phyloP scores from a whole-genome alignment of 2,797 vertebrate species.

The Megalops cyprinoides region DNA sequence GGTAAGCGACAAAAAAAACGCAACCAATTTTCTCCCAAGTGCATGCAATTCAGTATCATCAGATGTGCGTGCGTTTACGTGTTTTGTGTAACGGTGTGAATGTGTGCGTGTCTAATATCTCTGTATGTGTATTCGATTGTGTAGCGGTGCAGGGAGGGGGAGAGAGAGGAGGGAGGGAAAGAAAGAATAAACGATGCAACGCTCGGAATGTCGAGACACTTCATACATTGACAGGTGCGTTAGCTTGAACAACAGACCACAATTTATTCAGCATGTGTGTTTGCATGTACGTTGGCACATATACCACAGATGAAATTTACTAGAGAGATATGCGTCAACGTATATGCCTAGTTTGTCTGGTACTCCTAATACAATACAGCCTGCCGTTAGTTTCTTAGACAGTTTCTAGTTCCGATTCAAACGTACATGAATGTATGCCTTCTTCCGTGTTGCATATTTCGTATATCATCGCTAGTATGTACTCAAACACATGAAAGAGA shows the following conservation, averaged over 20 bases:
- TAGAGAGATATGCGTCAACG: conserved; percentile 11
- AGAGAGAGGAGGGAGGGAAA: conserved; percentile 34
- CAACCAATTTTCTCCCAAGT: conserved; percentile 60
- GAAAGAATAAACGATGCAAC: conserved; percentile 49
- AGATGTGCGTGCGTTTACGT: conserved; percentile 41
- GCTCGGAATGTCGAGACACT: conserved; percentile 46
- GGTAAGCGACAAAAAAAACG: conserved; percentile 72
- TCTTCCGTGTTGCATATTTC: conserved; percentile 23
- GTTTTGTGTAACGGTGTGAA: conserved; percentile 33
- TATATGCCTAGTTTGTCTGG: conserved; percentile 2
- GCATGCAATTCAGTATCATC: background rate
- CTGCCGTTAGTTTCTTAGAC: conserved; percentile 18
- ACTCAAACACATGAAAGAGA: background rate
- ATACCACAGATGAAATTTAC: conserved; percentile 3
- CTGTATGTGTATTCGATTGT: conserved; percentile 50
- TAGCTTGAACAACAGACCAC: conserved; percentile 46
- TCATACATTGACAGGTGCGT: conserved; percentile 68
- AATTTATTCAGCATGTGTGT: conserved; percentile 61
- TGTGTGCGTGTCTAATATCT: conserved; percentile 36
- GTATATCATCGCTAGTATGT: background rate
- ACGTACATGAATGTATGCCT: background rate
- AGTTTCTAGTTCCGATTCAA: conserved; percentile 11
- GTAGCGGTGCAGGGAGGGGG: conserved; percentile 42
- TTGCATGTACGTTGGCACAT: conserved; percentile 50
- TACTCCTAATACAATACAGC: conserved; percentile 15